These are phyloP conservation scores for Apodemus agrarius DNA, from an alignment of 2,797 vertebrate species.

Conservation along the genomic window DNA sequence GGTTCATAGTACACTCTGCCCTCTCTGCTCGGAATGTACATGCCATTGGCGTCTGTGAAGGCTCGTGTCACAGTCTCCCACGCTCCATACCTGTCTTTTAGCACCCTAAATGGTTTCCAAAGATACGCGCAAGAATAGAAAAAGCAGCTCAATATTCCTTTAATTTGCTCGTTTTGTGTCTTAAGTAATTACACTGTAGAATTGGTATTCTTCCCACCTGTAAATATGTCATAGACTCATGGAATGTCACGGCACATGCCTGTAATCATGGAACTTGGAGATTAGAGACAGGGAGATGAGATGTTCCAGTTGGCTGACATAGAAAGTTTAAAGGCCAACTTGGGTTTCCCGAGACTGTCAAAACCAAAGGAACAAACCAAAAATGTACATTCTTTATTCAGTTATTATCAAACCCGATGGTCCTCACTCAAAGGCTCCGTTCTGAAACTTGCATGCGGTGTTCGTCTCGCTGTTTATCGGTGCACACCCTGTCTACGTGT, in stretches of 20 bases:
- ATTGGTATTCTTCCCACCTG: not conserved
- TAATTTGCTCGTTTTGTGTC: not conserved
- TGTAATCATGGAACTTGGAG: not conserved
- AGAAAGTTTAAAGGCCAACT: not conserved
- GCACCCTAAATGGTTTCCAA: not conserved
- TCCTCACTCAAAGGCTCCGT: not conserved
- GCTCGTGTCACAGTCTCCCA: not conserved
- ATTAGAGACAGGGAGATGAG: not conserved
- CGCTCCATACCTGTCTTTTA: not conserved
- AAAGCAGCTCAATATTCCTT: not conserved
- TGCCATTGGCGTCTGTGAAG: not conserved
- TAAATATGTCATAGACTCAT: not conserved
- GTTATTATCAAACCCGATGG: too few species aligned
- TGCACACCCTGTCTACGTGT: not conserved
- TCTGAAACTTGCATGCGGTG: not conserved
- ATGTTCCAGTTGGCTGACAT: not conserved
- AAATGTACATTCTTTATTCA: too few species aligned
- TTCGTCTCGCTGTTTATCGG: not conserved
- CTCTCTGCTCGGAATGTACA: not conserved
- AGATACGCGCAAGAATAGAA: not conserved
- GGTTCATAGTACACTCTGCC: not conserved
- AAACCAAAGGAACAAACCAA: not conserved
- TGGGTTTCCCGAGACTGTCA: not conserved
- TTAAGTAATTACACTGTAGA: not conserved
- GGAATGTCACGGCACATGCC: rapidly evolving